Base-by-base conservation (phyloP, 2,888 invertebrate genomes). In the Steinernema carpocapsae region DNA sequence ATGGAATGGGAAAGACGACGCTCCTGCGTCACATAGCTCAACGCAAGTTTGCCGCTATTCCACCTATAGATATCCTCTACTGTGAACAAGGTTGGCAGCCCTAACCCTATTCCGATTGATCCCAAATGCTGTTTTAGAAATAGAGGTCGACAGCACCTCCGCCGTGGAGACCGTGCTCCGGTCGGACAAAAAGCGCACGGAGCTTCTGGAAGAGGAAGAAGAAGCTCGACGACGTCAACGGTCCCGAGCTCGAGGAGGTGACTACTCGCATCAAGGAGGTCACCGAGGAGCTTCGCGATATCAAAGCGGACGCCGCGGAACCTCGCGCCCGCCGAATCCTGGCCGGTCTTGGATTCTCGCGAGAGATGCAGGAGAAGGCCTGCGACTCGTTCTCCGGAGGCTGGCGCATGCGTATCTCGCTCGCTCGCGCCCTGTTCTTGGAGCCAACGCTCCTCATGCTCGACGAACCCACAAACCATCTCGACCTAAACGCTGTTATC, bases 391-490 rank as follows among this genome's bases (percentile, higher is more conserved):
- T 92, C 84, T 91, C 91, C 74, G 92, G 92, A 84, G 99, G 99
- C 70, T 99, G 99, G 99, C 91, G 99, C 80, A 99, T 99, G 99
- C 92, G 99, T 87, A 97, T 99, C 3, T 97, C 97, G 0, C 90
- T 99, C 37, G 97, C 89, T 74, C 87, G 90, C 88, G 97, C 99
- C 1, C 90, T 99, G 24, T 99, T 96, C 88, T 91, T 99, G 76
- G 97, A 97, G 89, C 99, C 99, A 0, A 97, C 97, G 0, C 90
- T 99, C n/a, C 90, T 99, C 32, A 91, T 99, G 88, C 92, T 99
- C 43, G 99, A 99, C 89, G 99, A 99, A 91, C 99, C 99, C 80
- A 99, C 99, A 0, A 99, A 99, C 90, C 99, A 99, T 89, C 92
- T 99, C 84, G 99, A 99, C 91, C 91, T 99, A 76, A 99, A 99